These are phyloP conservation scores for Neodiprion pinetum DNA, from an alignment of 1,140 invertebrate species.

Conservation along the genomic window DNA sequence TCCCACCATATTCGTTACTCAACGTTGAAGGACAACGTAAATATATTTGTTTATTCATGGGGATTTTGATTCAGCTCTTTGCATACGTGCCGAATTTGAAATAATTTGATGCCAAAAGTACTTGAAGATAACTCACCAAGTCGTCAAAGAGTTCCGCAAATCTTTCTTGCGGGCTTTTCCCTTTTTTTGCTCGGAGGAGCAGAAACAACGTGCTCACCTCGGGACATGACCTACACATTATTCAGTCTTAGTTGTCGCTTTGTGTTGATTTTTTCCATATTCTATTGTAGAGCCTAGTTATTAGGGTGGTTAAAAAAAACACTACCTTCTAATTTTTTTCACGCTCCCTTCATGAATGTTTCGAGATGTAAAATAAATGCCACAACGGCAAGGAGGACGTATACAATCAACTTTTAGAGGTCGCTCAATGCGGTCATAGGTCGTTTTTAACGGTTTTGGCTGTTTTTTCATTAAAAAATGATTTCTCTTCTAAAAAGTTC, in stretches of 20 bases:
- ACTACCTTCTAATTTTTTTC: not conserved
- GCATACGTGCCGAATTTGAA: too few relatives aligned
- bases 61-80: too few relatives aligned
- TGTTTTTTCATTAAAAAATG: too few relatives aligned
- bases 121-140: slow-evolving; percentile 53
- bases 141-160: slow-evolving; percentile 66
- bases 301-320: too few relatives aligned
- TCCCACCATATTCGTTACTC: slow-evolving; percentile 61
- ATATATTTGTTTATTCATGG: slow-evolving; percentile 12
- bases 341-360: not conserved
- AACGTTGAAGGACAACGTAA: slow-evolving; percentile 18
- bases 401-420: too few relatives aligned
- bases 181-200: slow-evolving; percentile 74
- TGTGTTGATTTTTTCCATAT: too few relatives aligned
- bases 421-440: too few relatives aligned
- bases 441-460: too few relatives aligned
- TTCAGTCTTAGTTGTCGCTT: not conserved
- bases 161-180: slow-evolving; percentile 65
- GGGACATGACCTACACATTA: slow-evolving; percentile 69
- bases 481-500: too few relatives aligned
- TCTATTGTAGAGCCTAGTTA: too few relatives aligned
- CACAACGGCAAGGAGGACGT: too few relatives aligned
- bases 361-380: not conserved
- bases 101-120: too few relatives aligned
- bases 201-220: slow-evolving; percentile 71